A percentile compares a stretch with the other conserved stretches of the same genome.
Conservation (phyloP, 2,888 invertebrate genomes). For the Thecocarcelia acutangulata region DNA sequence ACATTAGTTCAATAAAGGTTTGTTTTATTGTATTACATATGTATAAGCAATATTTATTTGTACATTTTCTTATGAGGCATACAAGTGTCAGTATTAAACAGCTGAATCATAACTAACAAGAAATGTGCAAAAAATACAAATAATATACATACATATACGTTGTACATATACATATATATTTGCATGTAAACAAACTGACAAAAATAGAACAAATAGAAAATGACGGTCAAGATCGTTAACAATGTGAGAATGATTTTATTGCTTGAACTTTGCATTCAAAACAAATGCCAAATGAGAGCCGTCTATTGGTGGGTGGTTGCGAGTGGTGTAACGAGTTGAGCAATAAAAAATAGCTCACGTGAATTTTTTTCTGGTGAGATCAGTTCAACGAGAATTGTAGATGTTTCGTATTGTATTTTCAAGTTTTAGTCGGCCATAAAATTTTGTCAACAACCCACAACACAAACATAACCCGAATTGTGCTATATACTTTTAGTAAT, state of each 20-base stretch:
- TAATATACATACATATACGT: neutral
- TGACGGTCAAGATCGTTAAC: conserved; percentile 29
- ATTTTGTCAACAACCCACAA: no score
- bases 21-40: no score
- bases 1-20: no score
- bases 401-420: no score
- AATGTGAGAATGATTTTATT: conserved; percentile 1
- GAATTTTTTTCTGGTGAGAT: neutral
- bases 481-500: no score
- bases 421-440: no score
- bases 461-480: no score
- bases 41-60: neutral
- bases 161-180: neutral
- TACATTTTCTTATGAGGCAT: conserved; percentile 20
- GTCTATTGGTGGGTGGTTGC: no score
- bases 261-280: neutral
- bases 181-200: neutral
- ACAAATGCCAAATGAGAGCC: conserved; percentile 1
- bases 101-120: conserved; percentile 43
- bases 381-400: neutral
- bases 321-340: no score
- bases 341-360: neutral
- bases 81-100: conserved; percentile 43
- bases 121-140: neutral
- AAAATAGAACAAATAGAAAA: conserved; percentile 10